Evolutionary conservation across 2,797 vertebrate species (phyloP), one percentile per base, ranked within the genome.

Genomic region (Pseudochirops cupreus): DNA sequence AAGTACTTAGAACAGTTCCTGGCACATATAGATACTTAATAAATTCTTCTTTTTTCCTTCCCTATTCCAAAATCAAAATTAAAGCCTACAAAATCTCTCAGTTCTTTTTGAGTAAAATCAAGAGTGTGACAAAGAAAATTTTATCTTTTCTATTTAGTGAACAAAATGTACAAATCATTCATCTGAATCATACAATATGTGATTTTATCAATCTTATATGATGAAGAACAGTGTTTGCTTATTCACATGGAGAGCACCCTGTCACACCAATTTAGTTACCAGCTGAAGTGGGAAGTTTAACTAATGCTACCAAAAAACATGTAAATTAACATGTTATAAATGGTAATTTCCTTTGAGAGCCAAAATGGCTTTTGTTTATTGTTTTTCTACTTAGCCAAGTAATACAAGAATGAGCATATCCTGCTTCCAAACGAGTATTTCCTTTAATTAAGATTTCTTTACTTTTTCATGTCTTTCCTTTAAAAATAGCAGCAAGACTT

Each of bases 281-380:
- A 28, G 56, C 33, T 56, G 53, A 26, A 1, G 13, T 10, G 33
- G 18, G 46, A 6, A 26, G 39, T 56, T 28, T 52, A 3, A 0
- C 2, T 50, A 90, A 33, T 24, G 11, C 39, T 50, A 26, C 21
- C 21, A 58, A 29, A 58, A 58, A 58, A 28, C 31, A 9, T 33
- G n/a, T 3, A 24, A 53, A 94, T 82, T 58, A 93, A 62, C 39
- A 82, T 52, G 28, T 12, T 58, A 91, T 31, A 59, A 55, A 91
- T 59, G 89, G 50, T 52, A 89, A 90, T 94, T 96, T 91, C 94
- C 91, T 94, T 92, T 59, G 91, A 91, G 94, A 94, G 92, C 26
- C 10, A 56, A 92, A 26, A 10, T 39, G 57, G 93, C 39, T 94
- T 82, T 82, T 21, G 24, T 91, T 94, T 95, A 92, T 90, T 94